Conservation (phyloP, 2,797 vertebrate species). For the Etheostoma perlongum region DNA sequence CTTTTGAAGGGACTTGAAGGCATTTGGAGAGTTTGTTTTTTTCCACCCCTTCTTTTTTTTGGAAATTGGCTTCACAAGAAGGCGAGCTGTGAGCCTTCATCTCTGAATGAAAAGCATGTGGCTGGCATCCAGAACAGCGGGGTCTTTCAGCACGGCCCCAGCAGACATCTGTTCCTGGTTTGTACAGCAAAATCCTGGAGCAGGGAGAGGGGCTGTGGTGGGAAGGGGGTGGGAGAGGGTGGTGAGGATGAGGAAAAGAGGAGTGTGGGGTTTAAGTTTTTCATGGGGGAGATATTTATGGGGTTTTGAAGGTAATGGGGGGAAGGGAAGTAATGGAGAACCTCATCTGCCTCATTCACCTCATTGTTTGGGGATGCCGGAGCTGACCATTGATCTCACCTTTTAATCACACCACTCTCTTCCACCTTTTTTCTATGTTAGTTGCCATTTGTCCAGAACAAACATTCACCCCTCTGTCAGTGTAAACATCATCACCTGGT, state of each 20-base stretch:
- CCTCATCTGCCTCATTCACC: conserved; percentile 47
- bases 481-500: conserved; percentile 70
- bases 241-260: conserved; percentile 59
- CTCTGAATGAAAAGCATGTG: conserved; percentile 91
- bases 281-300: conserved; percentile 65
- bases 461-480: conserved; percentile 62
- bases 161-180: conserved; percentile 89
- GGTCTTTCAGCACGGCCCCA: conserved; percentile 87
- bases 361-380: conserved; percentile 47
- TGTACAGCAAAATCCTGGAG: conserved; percentile 86
- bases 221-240: conserved; percentile 61
- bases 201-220: conserved; percentile 77
- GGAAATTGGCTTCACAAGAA: conserved; percentile 87
- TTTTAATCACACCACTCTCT: conserved; percentile 25
- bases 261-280: conserved; percentile 54
- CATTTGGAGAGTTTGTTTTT: conserved; percentile 82
- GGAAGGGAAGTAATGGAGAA: conserved; percentile 43
- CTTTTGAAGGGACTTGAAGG: conserved; percentile 83
- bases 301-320: conserved; percentile 65
- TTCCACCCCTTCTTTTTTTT: conserved; percentile 62
- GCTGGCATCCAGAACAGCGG: conserved; percentile 90
- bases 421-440: conserved; percentile 1
- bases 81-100: conserved; percentile 87
- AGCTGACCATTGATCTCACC: conserved; percentile 49
- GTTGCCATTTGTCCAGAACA: conserved; percentile 63